Base-by-base conservation (phyloP, 1,140 invertebrate species). In the Pseudomyrmex cubaensis region DNA sequence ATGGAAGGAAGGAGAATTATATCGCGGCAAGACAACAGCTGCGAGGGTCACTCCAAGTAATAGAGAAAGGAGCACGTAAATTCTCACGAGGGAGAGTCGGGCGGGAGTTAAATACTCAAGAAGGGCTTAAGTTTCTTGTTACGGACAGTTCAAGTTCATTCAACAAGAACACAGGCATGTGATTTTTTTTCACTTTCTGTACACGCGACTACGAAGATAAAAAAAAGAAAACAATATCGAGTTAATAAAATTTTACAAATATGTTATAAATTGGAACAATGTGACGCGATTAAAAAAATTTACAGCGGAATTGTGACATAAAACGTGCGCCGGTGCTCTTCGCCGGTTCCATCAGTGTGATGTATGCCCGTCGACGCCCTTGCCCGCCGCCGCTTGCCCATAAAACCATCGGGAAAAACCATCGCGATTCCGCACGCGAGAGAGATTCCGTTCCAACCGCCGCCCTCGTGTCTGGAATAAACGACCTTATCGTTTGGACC, bases 401-500 rank as follows among this genome's bases (percentile, higher is more conserved):
- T 72, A 80, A 80, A 80, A 44, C 9, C 9, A 72, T 46, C 48
- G 5, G 25, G 13, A 10, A 3, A 54, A 59, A 70, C 35, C 15
- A 80, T 78, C 64, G 54, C 15, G 46, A 78, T 80, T 80, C 20
- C 46, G n/a, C 12, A 12, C 56, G 44, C 15, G 22, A 80, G 25
- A 72, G 44, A 80, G 25, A 72, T 2, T 46, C 2, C 76, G 15
- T 70, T 59, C 54, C 52, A 57, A 57, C 13, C 35, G n/a, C 25
- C 35, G 52, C 52, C 66, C 54, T 59, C 66, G 54, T 72, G 76
- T 12, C 76, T 48, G 44, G 20, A 80, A 80, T 80, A 72, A 72
- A 80, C 7, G 12, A 35, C 12, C 44, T 70, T 75, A 5, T 67
- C 20, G 25, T 12, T 8, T 35, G 25, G 20, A 12, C 44, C 46